These are phyloP conservation scores for Trachymyrmex cornetzi DNA, from an alignment of 1,140 invertebrate genomes.

Conservation along the genomic window DNA sequence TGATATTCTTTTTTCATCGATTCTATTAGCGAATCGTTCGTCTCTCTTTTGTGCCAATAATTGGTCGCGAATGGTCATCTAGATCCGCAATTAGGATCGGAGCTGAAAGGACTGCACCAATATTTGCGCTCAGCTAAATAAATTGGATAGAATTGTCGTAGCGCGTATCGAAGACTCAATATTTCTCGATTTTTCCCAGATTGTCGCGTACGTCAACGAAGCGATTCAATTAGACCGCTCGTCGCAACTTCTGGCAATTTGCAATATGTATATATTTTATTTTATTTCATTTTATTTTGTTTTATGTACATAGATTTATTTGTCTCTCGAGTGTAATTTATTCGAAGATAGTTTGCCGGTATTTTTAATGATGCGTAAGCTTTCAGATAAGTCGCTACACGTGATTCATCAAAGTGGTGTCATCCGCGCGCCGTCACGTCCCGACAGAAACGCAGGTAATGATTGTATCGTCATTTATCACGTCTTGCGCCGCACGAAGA, in stretches of 20 bases:
- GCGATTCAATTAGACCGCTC: constrained; percentile 33
- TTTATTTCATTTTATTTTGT: background rate
- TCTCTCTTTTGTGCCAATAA: constrained; percentile 54
- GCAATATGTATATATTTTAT: background rate
- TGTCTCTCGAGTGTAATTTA: background rate
- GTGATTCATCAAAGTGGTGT: constrained; percentile 56
- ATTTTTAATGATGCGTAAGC: constrained; percentile 54
- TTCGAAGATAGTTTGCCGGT: constrained; percentile 6
- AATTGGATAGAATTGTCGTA: constrained; percentile 56
- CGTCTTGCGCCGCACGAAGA: constrained; percentile 60
- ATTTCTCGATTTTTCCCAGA: constrained; percentile 37
- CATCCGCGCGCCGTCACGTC: constrained; percentile 48
- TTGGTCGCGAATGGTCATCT: constrained; percentile 52
- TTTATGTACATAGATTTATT: background rate
- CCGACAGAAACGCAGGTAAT: constrained; percentile 65
- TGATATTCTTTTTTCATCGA: constrained; percentile 37
- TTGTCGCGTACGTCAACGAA: constrained; percentile 23
- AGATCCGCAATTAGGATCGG: constrained; percentile 46
- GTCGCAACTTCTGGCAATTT: background rate
- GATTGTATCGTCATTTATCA: constrained; percentile 74
- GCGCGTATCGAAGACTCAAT: constrained; percentile 16
- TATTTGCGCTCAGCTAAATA: constrained; percentile 56
- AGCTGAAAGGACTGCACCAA: constrained; percentile 40
- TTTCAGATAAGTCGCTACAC: constrained; percentile 40
- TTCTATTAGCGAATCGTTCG: constrained; percentile 23